A percentile compares a stretch with the other conserved stretches of the same genome.
phyloP scores from a whole-genome alignment of 92 coral and sea anemone genomes.

The Actinostola sp. region DNA sequence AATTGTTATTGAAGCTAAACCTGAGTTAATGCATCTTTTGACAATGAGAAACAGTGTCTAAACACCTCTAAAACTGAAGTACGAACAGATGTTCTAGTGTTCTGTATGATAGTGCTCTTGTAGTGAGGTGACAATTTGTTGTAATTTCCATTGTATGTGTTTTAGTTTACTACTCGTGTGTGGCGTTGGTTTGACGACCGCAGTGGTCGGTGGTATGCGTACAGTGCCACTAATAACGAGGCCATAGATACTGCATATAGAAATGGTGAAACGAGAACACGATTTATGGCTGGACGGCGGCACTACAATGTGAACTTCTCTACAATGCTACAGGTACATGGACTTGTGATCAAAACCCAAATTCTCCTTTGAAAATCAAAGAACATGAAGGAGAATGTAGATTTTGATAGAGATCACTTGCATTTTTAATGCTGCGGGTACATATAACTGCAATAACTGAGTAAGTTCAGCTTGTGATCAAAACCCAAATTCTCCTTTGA shows the following conservation, averaged over 20 bases:
- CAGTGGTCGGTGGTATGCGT: conserved; percentile 99
- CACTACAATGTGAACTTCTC: conserved; percentile 90
- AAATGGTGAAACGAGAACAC: conserved; percentile 77
- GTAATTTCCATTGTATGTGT: not conserved
- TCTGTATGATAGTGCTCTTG: too few relatives aligned
- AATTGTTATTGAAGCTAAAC: too few relatives aligned
- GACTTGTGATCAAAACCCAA: too few relatives aligned
- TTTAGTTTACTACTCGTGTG: conserved; percentile 86
- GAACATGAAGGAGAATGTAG: not conserved
- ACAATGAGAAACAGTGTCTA: not conserved
- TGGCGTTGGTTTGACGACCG: conserved; percentile 99
- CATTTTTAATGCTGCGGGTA: too few relatives aligned
- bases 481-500: not conserved
- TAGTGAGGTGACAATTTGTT: too few relatives aligned
- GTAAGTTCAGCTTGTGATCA: not conserved
- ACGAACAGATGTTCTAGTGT: too few relatives aligned
- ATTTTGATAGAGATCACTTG: not conserved
- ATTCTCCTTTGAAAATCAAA: not conserved
- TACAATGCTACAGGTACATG: conserved; percentile 93
- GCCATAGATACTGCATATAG: conserved; percentile 90
- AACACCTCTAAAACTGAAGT: too few relatives aligned
- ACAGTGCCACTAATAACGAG: conserved; percentile 81
- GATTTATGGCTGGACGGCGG: conserved; percentile 95
- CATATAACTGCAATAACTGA: too few relatives aligned
- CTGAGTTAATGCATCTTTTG: too few relatives aligned